Evolutionary conservation across 2,888 invertebrate species (phyloP).

Genomic region (Chironomus riparius): DNA sequence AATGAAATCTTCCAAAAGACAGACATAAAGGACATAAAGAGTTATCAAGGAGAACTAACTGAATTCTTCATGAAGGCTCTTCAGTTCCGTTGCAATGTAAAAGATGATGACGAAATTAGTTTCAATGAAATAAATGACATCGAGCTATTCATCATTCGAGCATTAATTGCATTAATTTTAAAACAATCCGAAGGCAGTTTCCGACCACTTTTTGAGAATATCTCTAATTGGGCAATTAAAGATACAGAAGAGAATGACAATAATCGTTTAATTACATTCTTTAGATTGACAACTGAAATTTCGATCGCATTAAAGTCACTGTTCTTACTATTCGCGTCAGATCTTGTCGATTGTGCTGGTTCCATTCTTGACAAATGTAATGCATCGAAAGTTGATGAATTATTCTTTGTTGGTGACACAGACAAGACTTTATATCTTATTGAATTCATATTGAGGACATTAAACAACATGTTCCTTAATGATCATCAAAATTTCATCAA

Average conservation of each 20-base stretch:
- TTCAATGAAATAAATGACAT: conserved; percentile 48
- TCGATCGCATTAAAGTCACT: conserved; percentile 76
- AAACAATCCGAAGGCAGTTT: conserved; percentile 85
- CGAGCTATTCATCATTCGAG: conserved; percentile 66
- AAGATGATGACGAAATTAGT: conserved; percentile 36
- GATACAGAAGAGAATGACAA: conserved; percentile 40
- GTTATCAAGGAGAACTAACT: conserved; percentile 58
- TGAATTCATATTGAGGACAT: conserved; percentile 62
- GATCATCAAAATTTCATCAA: conserved; percentile 72
- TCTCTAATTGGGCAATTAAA: conserved; percentile 79
- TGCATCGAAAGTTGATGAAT: conserved; percentile 45
- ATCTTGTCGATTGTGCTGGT: conserved; percentile 73
- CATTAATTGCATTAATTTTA: conserved; percentile 69
- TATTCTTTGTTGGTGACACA: conserved; percentile 46
- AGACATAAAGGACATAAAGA: conserved; percentile 53
- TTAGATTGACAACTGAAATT: conserved; percentile 61
- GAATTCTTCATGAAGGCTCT: conserved; percentile 64
- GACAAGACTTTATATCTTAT: conserved; percentile 54
- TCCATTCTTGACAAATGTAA: conserved; percentile 63
- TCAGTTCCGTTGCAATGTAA: conserved; percentile 54
- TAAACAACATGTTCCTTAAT: conserved; percentile 68
- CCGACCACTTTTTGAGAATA: conserved; percentile 75
- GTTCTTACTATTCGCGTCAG: conserved; percentile 82
- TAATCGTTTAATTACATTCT: conserved; percentile 70
- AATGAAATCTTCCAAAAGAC: conserved; percentile 60